These are phyloP conservation scores for Pollenia griseotomentosa DNA, from an alignment of 2,888 invertebrate species.

Conservation along the genomic window DNA sequence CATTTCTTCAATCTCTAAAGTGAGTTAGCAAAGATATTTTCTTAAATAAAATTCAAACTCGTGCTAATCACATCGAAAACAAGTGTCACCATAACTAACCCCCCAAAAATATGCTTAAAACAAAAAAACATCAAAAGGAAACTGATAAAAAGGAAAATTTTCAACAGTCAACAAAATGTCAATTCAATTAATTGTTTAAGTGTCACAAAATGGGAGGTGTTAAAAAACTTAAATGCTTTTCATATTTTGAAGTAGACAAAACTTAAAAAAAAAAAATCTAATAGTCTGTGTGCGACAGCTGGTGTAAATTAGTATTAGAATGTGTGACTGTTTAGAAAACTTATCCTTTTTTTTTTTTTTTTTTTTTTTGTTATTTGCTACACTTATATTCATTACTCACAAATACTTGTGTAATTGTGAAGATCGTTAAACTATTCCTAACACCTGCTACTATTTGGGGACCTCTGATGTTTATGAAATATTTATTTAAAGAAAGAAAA, in stretches of 20 bases:
- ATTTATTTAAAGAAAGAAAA: too few species aligned
- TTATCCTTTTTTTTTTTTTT: neutral
- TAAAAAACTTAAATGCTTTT: constrained; percentile 20
- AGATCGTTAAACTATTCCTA: constrained; percentile 1
- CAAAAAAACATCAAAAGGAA: neutral
- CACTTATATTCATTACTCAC: neutral
- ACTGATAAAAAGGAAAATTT: neutral
- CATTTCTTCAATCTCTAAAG: neutral
- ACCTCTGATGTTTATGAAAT: neutral
- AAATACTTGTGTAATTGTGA: neutral
- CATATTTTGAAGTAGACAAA: neutral
- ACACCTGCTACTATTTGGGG: neutral
- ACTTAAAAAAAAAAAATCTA: neutral
- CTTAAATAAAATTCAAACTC: neutral
- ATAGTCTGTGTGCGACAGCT: neutral
- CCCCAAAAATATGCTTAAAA: neutral
- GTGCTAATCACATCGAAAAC: neutral
- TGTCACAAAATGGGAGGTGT: constrained; percentile 31
- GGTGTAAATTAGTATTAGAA: neutral
- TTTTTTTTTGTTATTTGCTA: neutral
- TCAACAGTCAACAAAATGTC: constrained; percentile 59
- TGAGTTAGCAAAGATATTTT: neutral
- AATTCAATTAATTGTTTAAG: constrained; percentile 62
- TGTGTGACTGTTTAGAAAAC: neutral
- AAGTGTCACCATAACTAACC: neutral